phyloP scores from a whole-genome alignment of 2,113 vertebrate species.

The Podarcis cretensis region DNA sequence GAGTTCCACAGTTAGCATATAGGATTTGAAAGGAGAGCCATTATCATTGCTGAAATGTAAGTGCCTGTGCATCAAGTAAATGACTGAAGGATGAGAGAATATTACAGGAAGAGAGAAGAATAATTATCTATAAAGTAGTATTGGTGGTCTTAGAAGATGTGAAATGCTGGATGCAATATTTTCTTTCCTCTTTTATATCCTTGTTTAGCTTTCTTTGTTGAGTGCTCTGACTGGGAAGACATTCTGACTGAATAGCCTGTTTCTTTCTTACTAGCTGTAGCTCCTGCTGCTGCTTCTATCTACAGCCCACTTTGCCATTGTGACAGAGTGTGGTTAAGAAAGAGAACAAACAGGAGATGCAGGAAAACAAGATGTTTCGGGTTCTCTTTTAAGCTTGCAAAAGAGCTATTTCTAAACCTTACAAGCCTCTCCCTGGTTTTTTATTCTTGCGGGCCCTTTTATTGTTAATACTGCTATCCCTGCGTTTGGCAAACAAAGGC shows the following conservation, averaged over 20 bases:
- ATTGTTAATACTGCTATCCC: constrained; percentile 40
- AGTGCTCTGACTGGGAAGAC: constrained; percentile 37
- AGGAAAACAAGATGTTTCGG: constrained; percentile 63
- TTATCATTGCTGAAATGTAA: not conserved
- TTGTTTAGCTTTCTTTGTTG: constrained; percentile 66
- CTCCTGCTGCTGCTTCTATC: constrained; percentile 55
- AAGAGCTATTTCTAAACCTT: constrained; percentile 68
- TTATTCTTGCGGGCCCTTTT: constrained; percentile 54
- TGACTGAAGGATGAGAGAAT: constrained; percentile 22
- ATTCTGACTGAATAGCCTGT: constrained; percentile 49
- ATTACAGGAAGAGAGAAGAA: constrained; percentile 21
- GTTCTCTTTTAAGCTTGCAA: constrained; percentile 63
- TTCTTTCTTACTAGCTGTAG: constrained; percentile 41
- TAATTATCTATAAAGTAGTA: constrained; percentile 16
- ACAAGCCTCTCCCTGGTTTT: constrained; percentile 60
- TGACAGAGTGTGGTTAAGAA: constrained; percentile 48
- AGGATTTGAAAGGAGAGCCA: not conserved
- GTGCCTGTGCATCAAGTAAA: not conserved
- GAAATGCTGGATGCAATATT: constrained; percentile 20
- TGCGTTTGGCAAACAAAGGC: constrained; percentile 49
- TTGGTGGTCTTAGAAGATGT: constrained; percentile 32
- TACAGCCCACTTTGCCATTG: constrained; percentile 25
- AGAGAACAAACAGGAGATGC: constrained; percentile 41
- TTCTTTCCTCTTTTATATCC: constrained; percentile 53
- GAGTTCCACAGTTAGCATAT: not conserved